phyloP scores from a whole-genome alignment of 2,113 vertebrate species.

The Actinemys pallida region DNA sequence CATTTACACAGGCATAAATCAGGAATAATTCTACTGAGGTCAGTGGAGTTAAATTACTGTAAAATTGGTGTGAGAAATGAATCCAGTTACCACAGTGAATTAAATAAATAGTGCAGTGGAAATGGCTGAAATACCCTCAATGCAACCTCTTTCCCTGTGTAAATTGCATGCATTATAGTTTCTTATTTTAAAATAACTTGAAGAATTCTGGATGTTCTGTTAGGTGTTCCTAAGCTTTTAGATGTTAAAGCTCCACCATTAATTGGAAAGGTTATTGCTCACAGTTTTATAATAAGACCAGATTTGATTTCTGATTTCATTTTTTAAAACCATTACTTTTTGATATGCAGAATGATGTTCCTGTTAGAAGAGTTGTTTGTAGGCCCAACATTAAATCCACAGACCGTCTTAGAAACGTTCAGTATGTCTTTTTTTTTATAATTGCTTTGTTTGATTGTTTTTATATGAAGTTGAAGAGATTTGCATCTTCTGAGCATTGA shows the following conservation, averaged over 20 bases:
- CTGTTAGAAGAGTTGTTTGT: accelerated
- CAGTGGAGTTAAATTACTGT: neutral
- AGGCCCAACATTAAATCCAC: neutral
- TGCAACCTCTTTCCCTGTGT: neutral
- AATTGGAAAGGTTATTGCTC: neutral
- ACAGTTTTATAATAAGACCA: neutral
- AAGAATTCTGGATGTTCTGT: neutral
- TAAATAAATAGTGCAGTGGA: neutral
- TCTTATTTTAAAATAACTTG: neutral
- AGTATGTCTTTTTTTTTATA: neutral
- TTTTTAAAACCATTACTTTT: neutral
- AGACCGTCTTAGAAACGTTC: neutral
- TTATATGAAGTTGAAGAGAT: neutral
- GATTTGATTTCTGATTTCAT: neutral
- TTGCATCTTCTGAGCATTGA: neutral
- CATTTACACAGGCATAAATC: neutral
- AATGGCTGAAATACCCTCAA: neutral
- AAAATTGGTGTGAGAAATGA: neutral
- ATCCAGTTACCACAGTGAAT: neutral
- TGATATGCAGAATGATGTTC: neutral
- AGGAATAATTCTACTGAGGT: neutral
- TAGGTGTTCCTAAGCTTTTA: neutral
- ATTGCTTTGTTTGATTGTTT: neutral
- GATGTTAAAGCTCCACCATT: neutral
- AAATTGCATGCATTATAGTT: neutral